Evolutionary conservation across 2,113 vertebrate genomes (phyloP).

Genomic region (Marcusenius ussheri): DNA sequence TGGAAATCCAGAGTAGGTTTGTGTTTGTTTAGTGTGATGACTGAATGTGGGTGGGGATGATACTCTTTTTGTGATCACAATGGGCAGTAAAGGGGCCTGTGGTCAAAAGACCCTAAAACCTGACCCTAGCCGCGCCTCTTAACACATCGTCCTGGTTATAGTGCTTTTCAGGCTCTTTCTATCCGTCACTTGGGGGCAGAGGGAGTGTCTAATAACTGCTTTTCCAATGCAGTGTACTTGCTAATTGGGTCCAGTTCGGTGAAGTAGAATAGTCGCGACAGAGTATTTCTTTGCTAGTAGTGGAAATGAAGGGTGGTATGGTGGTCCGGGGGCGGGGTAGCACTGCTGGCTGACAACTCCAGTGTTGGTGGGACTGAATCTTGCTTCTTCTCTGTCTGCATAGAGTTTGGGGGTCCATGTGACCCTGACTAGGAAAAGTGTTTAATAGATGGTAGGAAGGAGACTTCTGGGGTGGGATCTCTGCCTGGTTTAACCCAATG

Average conservation of each 20-base stretch:
- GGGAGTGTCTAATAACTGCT: not conserved
- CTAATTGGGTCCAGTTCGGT: not conserved
- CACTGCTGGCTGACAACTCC: not conserved
- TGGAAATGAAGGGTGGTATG: not conserved
- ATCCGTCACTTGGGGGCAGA: not conserved
- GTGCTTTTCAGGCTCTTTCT: not conserved
- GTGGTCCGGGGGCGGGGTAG: not conserved
- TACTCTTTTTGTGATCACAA: not conserved
- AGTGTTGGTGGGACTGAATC: not conserved
- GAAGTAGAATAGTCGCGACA: not conserved
- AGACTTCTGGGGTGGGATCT: not conserved
- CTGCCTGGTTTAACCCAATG: not conserved
- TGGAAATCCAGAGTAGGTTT: not conserved
- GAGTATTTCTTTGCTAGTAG: not conserved
- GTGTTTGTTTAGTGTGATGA: not conserved
- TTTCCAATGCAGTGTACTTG: not conserved
- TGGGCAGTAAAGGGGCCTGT: not conserved
- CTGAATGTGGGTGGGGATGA: not conserved
- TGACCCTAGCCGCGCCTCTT: not conserved
- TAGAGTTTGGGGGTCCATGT: not conserved
- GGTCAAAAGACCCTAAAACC: not conserved
- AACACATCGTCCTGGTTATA: not conserved
- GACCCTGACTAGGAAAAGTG: not conserved
- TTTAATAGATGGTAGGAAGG: not conserved
- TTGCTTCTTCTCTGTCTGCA: not conserved